phyloP scores from a whole-genome alignment of 2,113 vertebrate genomes.

The Protobothrops mucrosquamatus region DNA sequence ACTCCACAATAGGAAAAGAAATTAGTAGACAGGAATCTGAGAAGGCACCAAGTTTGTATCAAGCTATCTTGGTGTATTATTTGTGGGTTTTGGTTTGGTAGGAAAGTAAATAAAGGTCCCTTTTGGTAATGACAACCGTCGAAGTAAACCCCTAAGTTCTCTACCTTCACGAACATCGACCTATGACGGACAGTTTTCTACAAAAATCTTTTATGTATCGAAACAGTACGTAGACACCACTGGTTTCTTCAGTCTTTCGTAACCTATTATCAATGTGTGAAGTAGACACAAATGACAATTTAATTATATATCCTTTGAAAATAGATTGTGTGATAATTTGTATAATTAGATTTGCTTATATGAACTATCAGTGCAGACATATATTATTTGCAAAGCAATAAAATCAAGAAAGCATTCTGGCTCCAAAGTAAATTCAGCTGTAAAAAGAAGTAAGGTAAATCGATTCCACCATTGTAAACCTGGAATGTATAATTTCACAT shows the following conservation, averaged over 20 bases:
- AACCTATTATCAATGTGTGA: too few relatives aligned
- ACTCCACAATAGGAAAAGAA: background rate
- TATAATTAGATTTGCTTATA: background rate
- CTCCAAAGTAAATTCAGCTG: background rate
- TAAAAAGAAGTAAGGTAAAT: background rate
- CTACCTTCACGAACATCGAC: too few relatives aligned
- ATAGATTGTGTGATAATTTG: background rate
- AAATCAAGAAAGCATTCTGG: background rate
- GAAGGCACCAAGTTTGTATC: background rate
- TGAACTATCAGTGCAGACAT: background rate
- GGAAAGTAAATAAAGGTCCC: too few relatives aligned
- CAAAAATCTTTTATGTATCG: too few relatives aligned
- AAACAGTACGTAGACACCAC: too few relatives aligned
- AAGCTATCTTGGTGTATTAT: background rate
- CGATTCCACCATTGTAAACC: background rate
- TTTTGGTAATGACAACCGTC: too few relatives aligned
- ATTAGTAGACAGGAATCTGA: background rate
- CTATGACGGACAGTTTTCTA: too few relatives aligned
- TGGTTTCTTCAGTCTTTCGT: too few relatives aligned
- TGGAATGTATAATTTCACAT: background rate
- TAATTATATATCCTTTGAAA: background rate
- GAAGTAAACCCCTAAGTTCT: too few relatives aligned
- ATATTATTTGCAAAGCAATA: background rate
- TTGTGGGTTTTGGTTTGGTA: conserved; percentile 11
- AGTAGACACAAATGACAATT: too few relatives aligned